phyloP scores from a whole-genome alignment of 2,888 invertebrate species.

The Amblyjoppa fuscipennis region DNA sequence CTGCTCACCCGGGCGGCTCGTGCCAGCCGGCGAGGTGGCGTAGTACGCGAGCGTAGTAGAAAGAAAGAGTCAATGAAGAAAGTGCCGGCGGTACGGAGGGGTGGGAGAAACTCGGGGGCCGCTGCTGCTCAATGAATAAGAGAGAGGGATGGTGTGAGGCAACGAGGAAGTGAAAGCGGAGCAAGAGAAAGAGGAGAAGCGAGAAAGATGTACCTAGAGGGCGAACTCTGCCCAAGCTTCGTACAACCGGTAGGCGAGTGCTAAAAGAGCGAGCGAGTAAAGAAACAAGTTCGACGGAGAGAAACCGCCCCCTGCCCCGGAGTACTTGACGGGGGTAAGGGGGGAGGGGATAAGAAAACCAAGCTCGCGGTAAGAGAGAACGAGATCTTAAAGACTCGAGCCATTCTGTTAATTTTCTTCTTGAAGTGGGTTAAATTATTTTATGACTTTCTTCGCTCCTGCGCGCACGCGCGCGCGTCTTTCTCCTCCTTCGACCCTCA shows the following conservation, averaged over 20 bases:
- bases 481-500: conserved; percentile 39
- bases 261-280: conserved; percentile 43
- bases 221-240: conserved; percentile 59
- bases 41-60: conserved; percentile 84
- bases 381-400: conserved; percentile 84
- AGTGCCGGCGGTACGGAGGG: conserved; percentile 75
- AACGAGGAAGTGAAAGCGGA: conserved; percentile 65
- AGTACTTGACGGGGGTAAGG: conserved; percentile 47
- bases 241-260: conserved; percentile 44
- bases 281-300: conserved; percentile 57
- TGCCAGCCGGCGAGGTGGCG: conserved; percentile 70
- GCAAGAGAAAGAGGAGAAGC: conserved; percentile 65
- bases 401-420: conserved; percentile 84
- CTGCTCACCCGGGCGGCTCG: conserved; percentile 35
- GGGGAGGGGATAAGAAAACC: conserved; percentile 51
- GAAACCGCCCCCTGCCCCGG: conserved; percentile 29
- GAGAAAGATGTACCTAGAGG: conserved; percentile 59
- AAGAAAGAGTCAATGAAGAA: conserved; percentile 86
- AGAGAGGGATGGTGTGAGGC: conserved; percentile 72
- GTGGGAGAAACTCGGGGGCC: conserved; percentile 62
- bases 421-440: conserved; percentile 84
- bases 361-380: conserved; percentile 70
- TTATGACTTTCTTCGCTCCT: conserved; percentile 78
- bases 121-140: conserved; percentile 84
- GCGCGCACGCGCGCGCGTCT: conserved; percentile 40